These are phyloP conservation scores for Pandemis heparana DNA, from an alignment of 2,888 invertebrate genomes.

Conservation along the genomic window DNA sequence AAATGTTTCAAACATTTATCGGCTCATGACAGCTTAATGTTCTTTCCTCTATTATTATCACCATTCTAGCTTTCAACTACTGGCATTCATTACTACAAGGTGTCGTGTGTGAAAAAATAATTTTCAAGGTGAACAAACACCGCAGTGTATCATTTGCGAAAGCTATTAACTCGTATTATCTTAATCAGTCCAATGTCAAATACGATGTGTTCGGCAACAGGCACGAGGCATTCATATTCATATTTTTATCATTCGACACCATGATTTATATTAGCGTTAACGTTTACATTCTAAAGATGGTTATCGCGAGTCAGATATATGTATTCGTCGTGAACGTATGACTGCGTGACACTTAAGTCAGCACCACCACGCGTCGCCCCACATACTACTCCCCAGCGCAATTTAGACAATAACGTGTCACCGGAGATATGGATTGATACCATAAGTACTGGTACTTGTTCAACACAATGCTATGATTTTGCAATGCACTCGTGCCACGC, in stretches of 20 bases:
- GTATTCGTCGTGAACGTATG: slow-evolving; percentile 35
- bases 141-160: slow-evolving; percentile 35
- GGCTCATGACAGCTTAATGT: not conserved
- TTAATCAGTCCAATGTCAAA: slow-evolving; percentile 49
- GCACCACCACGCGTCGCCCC: slow-evolving; percentile 48
- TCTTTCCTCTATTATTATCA: slow-evolving; percentile 1
- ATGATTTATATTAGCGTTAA: slow-evolving; percentile 50
- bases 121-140: slow-evolving; percentile 49
- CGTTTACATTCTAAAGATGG: slow-evolving; percentile 49
- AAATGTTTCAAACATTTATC: not conserved
- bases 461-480: slow-evolving; percentile 49
- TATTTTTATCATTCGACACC: slow-evolving; percentile 45
- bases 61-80: slow-evolving; percentile 9
- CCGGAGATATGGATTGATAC: slow-evolving; percentile 44
- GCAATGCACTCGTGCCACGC: slow-evolving; percentile 46
- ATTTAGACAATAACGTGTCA: slow-evolving; percentile 53
- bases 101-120: slow-evolving; percentile 44
- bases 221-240: slow-evolving; percentile 12
- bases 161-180: slow-evolving; percentile 45
- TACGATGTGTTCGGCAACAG: slow-evolving; percentile 41
- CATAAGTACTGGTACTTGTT: slow-evolving; percentile 43
- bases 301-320: slow-evolving; percentile 47
- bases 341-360: slow-evolving; percentile 50
- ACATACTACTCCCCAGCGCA: slow-evolving; percentile 46
- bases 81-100: slow-evolving; percentile 33